Conservation (phyloP, 2,113 vertebrate genomes). For the Benitochromis conjunctus region DNA sequence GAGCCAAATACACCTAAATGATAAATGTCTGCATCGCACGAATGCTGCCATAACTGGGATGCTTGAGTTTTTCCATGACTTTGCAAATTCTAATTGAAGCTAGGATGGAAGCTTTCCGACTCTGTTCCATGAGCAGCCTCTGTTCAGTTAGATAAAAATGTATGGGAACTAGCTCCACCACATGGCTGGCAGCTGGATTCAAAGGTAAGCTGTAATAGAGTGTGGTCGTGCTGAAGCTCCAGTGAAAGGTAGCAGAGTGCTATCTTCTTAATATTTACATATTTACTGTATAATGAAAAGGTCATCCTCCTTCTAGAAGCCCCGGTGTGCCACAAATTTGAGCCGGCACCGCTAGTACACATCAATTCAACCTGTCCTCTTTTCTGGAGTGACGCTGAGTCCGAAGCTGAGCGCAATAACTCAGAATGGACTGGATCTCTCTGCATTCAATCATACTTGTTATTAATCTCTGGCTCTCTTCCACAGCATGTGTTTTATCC, state of each 20-base stretch:
- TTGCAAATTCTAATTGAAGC: background rate
- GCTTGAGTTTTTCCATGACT: background rate
- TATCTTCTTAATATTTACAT: background rate
- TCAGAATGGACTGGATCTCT: background rate
- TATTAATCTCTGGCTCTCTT: too few species aligned
- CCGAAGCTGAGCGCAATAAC: background rate
- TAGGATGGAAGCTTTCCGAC: background rate
- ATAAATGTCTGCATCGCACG: background rate
- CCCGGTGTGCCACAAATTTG: background rate
- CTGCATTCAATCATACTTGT: too few species aligned
- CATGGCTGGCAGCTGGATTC: background rate
- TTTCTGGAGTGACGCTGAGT: background rate
- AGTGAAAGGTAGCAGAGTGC: background rate
- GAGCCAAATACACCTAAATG: background rate
- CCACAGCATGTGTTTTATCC: too few species aligned
- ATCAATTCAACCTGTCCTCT: rapidly evolving
- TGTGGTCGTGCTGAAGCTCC: background rate
- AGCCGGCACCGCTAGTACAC: background rate
- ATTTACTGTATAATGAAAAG: background rate
- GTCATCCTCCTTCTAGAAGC: background rate
- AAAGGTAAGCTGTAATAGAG: background rate
- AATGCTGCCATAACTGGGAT: background rate
- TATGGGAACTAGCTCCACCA: background rate
- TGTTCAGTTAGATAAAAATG: background rate
- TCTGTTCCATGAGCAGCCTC: background rate